These are phyloP conservation scores for Chelonus formosanus DNA, from an alignment of 2,888 invertebrate genomes.

Conservation along the genomic window DNA sequence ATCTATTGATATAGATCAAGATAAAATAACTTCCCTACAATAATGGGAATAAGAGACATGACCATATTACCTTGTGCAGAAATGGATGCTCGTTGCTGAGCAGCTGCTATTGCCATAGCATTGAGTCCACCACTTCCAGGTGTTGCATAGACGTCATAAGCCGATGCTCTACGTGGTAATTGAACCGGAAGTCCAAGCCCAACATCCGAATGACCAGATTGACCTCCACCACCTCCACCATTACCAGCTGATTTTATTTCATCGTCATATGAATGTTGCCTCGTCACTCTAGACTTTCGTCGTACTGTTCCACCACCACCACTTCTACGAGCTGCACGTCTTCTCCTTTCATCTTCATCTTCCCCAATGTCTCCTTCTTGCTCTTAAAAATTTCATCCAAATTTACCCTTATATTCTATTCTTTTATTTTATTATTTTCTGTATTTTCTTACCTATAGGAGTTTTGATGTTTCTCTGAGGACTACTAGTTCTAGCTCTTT, in stretches of 20 bases:
- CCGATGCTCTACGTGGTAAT: conserved; percentile 83
- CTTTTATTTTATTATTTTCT: neutral
- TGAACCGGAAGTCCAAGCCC: conserved; percentile 76
- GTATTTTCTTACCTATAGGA: conserved; percentile 45
- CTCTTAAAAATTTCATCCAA: conserved; percentile 29
- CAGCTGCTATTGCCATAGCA: conserved; percentile 63
- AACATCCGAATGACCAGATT: conserved; percentile 62
- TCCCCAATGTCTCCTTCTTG: conserved; percentile 52
- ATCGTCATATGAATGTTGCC: conserved; percentile 87
- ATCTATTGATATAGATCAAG: conserved; percentile 13
- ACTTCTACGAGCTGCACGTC: conserved; percentile 52
- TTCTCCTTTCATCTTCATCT: conserved; percentile 66
- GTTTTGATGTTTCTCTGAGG: conserved; percentile 54
- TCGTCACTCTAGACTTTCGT: conserved; percentile 72
- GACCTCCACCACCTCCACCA: conserved; percentile 44
- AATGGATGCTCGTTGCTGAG: conserved; percentile 58
- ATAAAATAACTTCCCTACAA: conserved; percentile 27
- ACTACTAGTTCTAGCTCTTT: conserved; percentile 54
- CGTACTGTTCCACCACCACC: conserved; percentile 59
- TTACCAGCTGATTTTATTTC: conserved; percentile 69
- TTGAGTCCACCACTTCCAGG: conserved; percentile 66
- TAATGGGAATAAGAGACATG: neutral
- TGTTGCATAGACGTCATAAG: conserved; percentile 81
- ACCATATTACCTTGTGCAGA: conserved; percentile 52
- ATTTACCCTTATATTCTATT: neutral